Percentiles rank a stretch among this genome's conserved stretches.
These are phyloP conservation scores for Leptopilina boulardi DNA, from an alignment of 1,140 invertebrate genomes.

Conservation along the genomic window DNA sequence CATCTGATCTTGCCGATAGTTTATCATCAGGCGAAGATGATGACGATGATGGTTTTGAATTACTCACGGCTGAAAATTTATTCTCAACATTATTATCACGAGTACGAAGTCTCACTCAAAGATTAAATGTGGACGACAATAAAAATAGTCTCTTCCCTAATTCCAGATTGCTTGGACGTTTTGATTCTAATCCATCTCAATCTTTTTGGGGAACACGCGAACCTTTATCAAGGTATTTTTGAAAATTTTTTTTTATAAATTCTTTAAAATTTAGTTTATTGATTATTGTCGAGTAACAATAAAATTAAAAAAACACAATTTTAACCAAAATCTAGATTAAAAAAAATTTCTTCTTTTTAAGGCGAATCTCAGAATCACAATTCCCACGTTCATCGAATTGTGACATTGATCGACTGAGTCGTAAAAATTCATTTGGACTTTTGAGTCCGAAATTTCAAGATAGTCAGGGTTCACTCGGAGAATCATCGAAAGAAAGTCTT, in stretches of 20 bases:
- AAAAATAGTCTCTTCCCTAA: slow-evolving; percentile 78
- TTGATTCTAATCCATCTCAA: slow-evolving; percentile 69
- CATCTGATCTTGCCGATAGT: slow-evolving; percentile 85
- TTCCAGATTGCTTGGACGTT: slow-evolving; percentile 73
- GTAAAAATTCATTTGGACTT: slow-evolving; percentile 60
- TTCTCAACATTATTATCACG: slow-evolving; percentile 91
- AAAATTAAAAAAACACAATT: neutral
- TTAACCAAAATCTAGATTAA: too few relatives aligned
- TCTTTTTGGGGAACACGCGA: slow-evolving; percentile 69
- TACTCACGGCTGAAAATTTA: slow-evolving; percentile 91
- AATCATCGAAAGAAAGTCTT: slow-evolving; percentile 66
- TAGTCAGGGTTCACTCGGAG: slow-evolving; percentile 56
- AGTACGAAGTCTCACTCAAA: slow-evolving; percentile 89
- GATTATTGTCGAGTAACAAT: too few relatives aligned
- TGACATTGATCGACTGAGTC: slow-evolving; percentile 65
- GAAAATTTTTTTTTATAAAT: slow-evolving; percentile 45
- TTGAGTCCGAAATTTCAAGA: slow-evolving; percentile 58
- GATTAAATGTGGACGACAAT: slow-evolving; percentile 88
- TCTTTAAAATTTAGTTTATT: slow-evolving; percentile 49
- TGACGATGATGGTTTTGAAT: slow-evolving; percentile 92
- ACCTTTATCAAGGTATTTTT: slow-evolving; percentile 68
- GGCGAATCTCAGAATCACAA: slow-evolving; percentile 69
- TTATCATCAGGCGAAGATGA: slow-evolving; percentile 91
- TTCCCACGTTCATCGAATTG: slow-evolving; percentile 69
- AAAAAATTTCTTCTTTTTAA: slow-evolving; percentile 38